Conservation (phyloP, 2,888 invertebrate species). For the Loripinus fragilis region DNA sequence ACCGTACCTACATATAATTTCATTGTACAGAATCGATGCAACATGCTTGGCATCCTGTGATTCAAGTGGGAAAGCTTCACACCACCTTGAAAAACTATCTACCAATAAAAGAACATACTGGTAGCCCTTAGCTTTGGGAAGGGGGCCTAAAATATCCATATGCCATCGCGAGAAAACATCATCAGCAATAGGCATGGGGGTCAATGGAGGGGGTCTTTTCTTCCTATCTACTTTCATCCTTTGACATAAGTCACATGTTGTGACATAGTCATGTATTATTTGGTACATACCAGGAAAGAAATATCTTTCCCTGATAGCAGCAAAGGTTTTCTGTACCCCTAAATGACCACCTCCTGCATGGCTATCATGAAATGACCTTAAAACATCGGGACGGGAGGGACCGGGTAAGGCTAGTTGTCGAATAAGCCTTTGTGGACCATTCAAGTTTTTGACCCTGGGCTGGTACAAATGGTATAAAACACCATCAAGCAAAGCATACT, state of each 20-base stretch:
- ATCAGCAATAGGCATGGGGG: too few species aligned
- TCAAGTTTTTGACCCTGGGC: neutral
- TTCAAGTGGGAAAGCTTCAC: conserved; percentile 31
- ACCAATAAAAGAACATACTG: conserved; percentile 26
- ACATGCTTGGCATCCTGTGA: conserved; percentile 40
- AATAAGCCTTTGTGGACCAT: neutral
- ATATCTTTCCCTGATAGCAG: too few species aligned
- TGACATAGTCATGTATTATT: too few species aligned
- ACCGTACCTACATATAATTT: conserved; percentile 37
- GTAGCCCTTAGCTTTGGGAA: too few species aligned
- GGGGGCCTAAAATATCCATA: too few species aligned
- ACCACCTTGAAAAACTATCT: conserved; percentile 45
- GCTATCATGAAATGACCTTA: neutral
- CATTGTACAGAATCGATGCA: conserved; percentile 34
- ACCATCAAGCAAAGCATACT: too few species aligned
- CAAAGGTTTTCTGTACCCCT: too few species aligned
- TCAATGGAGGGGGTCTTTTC: too few species aligned
- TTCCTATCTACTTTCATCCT: conserved; percentile 21
- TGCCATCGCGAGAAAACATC: too few species aligned
- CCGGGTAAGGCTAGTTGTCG: too few species aligned
- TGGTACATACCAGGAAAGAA: conserved; percentile 3
- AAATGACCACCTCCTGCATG: too few species aligned
- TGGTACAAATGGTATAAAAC: neutral
- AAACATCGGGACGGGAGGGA: neutral
- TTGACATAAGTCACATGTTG: too few species aligned